phyloP scores from a whole-genome alignment of 1,140 invertebrate genomes.

The Pseudomyrmex sp. region DNA sequence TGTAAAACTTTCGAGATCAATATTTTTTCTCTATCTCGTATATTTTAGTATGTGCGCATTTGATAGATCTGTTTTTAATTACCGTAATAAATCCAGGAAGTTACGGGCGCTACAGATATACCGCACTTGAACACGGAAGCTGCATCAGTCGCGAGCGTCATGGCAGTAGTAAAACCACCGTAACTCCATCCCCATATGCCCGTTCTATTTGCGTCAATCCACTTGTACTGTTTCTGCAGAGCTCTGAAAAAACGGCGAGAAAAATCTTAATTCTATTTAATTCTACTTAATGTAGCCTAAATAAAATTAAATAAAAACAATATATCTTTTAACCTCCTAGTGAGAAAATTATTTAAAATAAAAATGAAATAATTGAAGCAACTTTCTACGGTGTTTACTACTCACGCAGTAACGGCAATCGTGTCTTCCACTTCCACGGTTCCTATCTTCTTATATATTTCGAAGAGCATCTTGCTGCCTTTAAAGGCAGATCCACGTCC shows the following conservation, averaged over 20 bases:
- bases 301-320: no score
- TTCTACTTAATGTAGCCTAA: no score
- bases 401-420: constrained; percentile 87
- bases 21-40: neutral
- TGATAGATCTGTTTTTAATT: constrained; percentile 61
- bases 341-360: no score
- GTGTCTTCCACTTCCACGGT: constrained; percentile 88
- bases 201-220: constrained; percentile 89
- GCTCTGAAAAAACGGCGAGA: constrained; percentile 79
- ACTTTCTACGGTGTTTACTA: constrained; percentile 26
- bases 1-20: no score
- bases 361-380: neutral
- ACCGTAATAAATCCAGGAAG: constrained; percentile 96
- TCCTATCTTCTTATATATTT: constrained; percentile 87
- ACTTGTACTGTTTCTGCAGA: constrained; percentile 87
- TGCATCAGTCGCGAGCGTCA: constrained; percentile 85
- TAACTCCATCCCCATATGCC: constrained; percentile 92
- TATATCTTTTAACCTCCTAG: no score
- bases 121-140: constrained; percentile 87
- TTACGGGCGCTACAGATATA: constrained; percentile 90
- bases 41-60: neutral
- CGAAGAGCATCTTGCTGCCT: constrained; percentile 86
- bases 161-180: constrained; percentile 86
- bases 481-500: constrained; percentile 87
- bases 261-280: neutral